phyloP scores from a whole-genome alignment of 1,140 invertebrate genomes.

The Drosophila quadrilineata region DNA sequence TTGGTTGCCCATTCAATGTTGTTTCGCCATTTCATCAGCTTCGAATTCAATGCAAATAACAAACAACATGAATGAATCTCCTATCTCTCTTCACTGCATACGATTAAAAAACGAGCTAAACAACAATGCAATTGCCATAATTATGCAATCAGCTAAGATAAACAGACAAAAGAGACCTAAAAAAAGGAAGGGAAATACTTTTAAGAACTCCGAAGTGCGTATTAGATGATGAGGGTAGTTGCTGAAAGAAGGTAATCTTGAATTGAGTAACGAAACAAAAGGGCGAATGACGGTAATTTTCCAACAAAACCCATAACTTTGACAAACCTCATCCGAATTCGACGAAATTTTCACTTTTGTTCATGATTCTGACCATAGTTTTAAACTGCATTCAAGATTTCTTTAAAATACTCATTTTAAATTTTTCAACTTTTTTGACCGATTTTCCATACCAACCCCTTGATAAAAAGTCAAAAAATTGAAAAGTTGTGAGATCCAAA shows the following conservation, averaged over 20 bases:
- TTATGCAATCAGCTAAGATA: constrained; percentile 16
- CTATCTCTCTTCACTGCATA: constrained; percentile 1
- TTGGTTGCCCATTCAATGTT: constrained; percentile 3
- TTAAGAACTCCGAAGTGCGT: constrained; percentile 3
- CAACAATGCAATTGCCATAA: constrained; percentile 23
- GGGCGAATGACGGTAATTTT: not conserved
- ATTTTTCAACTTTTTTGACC: too few relatives aligned
- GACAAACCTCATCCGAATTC: too few relatives aligned
- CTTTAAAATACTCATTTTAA: too few relatives aligned
- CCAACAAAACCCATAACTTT: too few relatives aligned
- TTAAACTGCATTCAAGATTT: too few relatives aligned
- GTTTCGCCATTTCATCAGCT: constrained; percentile 30
- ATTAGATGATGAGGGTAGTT: too few relatives aligned
- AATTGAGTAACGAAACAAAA: constrained; percentile 6
- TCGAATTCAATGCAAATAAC: constrained; percentile 40
- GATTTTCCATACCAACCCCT: too few relatives aligned
- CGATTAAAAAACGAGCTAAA: not conserved
- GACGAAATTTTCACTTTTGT: too few relatives aligned
- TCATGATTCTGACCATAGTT: too few relatives aligned
- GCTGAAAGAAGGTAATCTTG: too few relatives aligned
- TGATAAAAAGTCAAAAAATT: too few relatives aligned
- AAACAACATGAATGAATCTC: not conserved
- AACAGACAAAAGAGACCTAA: not conserved
- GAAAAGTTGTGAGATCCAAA: too few relatives aligned
- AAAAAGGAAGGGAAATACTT: not conserved